A percentile compares a stretch with the other conserved stretches of the same genome.
Conservation (phyloP, 2,888 invertebrate species). For the Fragum whitleyi region DNA sequence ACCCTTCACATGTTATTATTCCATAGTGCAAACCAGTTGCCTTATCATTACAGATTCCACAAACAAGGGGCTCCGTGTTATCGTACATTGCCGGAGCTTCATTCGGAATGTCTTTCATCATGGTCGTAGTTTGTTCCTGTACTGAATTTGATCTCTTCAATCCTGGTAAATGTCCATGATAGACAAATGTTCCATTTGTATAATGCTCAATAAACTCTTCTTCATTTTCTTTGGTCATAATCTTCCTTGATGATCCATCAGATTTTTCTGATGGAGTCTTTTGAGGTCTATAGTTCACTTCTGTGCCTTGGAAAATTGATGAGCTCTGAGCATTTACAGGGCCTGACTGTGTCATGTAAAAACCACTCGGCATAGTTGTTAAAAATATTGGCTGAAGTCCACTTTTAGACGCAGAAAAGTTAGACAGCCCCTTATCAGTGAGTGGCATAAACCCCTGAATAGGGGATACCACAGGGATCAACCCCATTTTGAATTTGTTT, state of each 20-base stretch:
- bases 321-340: conserved; percentile 34
- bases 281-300: neutral
- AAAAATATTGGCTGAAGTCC: conserved; percentile 60
- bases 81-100: conserved; percentile 84
- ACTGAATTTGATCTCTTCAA: neutral
- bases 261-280: neutral
- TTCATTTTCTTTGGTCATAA: conserved; percentile 54
- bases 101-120: neutral
- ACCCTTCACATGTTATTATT: conserved; percentile 99
- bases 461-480: conserved; percentile 69
- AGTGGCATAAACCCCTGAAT: conserved; percentile 50
- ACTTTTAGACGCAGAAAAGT: conserved; percentile 25
- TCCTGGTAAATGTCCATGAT: conserved; percentile 72
- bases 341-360: conserved; percentile 56
- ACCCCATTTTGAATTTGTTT: conserved; percentile 62
- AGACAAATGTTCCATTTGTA: conserved; percentile 76
- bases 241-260: neutral
- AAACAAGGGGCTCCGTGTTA: conserved; percentile 88
- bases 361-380: conserved; percentile 62
- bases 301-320: neutral
- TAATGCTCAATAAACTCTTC: conserved; percentile 78
- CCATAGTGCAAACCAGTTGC: conserved; percentile 99
- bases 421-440: conserved; percentile 37
- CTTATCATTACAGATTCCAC: conserved; percentile 96
- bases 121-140: neutral